Evolutionary conservation across 2,113 vertebrate species (phyloP), one percentile per base, ranked within the genome.

Genomic region (Collichthys lucidus): DNA sequence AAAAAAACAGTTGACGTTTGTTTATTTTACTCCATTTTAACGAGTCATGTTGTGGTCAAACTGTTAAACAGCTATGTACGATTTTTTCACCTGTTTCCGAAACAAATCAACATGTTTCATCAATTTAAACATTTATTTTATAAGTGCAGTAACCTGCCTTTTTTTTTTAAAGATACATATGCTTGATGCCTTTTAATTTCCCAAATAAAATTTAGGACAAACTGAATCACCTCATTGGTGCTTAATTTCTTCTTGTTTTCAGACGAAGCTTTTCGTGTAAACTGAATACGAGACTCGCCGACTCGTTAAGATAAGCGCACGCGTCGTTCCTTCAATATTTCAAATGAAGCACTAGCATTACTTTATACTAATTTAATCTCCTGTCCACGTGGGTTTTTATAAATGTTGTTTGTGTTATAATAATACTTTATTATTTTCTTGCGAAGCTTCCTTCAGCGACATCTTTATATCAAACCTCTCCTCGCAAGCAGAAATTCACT

Each of bases 321-420:
- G 16, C n/a, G 1, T 35, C 35, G 5, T 11, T 67, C 31, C 31
- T 49, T 29, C 5, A 26, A 22, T 59, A 20, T 69, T 62, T 72
- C 4, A 24, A 35, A 7, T 15, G 2, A 7, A 70, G 8, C 53
- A 67, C 77, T 71, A 64, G 78, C 84, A 69, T 84, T 15, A 70
- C 66, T 84, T 86, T 3, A 79, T 60, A 35, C 19, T 47, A 7
- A 64, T 70, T 77, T 46, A 0, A 59, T 26, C 42, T 42, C 12
- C 15, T 22, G 8, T 84, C 26, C 22, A 19, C 4, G 0, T 15
- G 5, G 20, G 5, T 31, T 65, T 44, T 65, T 60, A 2, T 50
- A 2, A 50, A 55, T 55, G n/a, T 4, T 53, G 35, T 40, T 40
- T 40, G 35, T 40, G 35, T 40, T 46, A 46, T 46, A 44, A 44